Conservation (phyloP, 35 echinoderm and acorn worm species). For the Acanthaster planci region DNA sequence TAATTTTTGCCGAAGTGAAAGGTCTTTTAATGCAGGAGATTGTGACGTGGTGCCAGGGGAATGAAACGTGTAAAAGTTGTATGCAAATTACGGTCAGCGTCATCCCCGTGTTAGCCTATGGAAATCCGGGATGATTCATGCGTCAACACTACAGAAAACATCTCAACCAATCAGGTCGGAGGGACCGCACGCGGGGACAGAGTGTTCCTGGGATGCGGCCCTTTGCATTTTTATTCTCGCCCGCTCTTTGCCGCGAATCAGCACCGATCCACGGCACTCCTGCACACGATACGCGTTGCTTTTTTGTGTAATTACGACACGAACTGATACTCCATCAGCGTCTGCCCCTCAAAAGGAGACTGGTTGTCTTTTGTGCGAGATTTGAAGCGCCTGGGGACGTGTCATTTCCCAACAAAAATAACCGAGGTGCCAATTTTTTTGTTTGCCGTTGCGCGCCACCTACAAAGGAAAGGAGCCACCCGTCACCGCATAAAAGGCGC, state of each 20-base stretch:
- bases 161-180: background rate
- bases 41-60: no score
- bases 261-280: background rate
- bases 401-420: constrained; percentile 8
- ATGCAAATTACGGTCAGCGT: background rate
- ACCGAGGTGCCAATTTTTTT: constrained; percentile 12
- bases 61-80: no score
- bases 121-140: background rate
- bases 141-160: background rate
- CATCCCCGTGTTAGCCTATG: background rate
- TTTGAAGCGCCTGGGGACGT: background rate
- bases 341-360: background rate
- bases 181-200: no score
- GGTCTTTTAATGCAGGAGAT: no score
- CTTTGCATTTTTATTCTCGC: no score
- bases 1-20: no score
- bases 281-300: constrained; percentile 6
- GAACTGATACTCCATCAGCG: constrained; percentile 7
- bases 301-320: constrained; percentile 22
- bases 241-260: no score
- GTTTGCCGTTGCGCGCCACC: constrained; percentile 10
- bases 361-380: constrained; percentile 18
- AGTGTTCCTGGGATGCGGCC: no score
- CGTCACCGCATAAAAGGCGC: background rate
- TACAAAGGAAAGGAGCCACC: background rate